These are phyloP conservation scores for Cheilosia vulpina DNA, from an alignment of 2,888 invertebrate species.

Conservation along the genomic window DNA sequence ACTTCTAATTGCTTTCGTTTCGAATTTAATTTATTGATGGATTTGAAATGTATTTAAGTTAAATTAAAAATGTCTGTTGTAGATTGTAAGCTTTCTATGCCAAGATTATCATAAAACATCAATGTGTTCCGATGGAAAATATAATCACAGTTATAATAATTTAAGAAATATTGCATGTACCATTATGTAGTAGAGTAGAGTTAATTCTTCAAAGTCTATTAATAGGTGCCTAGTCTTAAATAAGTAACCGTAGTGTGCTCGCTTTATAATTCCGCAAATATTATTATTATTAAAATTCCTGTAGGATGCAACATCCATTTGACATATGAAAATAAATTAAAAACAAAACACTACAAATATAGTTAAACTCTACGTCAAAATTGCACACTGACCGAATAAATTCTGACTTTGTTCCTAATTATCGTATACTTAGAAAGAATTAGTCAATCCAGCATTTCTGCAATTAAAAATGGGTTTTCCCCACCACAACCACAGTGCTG, in stretches of 20 bases:
- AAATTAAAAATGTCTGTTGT: slow-evolving; percentile 27
- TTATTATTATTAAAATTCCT: neutral
- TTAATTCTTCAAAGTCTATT: slow-evolving; percentile 19
- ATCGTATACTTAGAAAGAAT: no score
- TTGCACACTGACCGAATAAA: no score
- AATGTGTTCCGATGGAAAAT: slow-evolving; percentile 40
- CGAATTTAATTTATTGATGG: slow-evolving; percentile 15
- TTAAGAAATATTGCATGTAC: slow-evolving; percentile 43
- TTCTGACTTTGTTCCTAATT: no score
- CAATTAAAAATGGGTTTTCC: no score
- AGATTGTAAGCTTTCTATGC: slow-evolving; percentile 37
- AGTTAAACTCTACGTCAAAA: neutral
- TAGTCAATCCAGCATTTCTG: no score
- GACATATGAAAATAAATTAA: slow-evolving; percentile 44
- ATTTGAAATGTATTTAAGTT: slow-evolving; percentile 6
- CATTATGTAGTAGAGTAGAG: slow-evolving; percentile 22
- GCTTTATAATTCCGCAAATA: slow-evolving; percentile 51
- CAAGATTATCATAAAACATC: slow-evolving; percentile 34
- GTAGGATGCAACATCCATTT: slow-evolving; percentile 24
- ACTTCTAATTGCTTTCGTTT: slow-evolving; percentile 17
- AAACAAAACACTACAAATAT: neutral
- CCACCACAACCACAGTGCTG: no score
- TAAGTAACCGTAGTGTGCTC: slow-evolving; percentile 58
- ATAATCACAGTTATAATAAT: slow-evolving; percentile 25
- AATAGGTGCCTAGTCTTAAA: slow-evolving; percentile 69